phyloP scores from a whole-genome alignment of 2,113 vertebrate genomes.

The Naja naja region DNA sequence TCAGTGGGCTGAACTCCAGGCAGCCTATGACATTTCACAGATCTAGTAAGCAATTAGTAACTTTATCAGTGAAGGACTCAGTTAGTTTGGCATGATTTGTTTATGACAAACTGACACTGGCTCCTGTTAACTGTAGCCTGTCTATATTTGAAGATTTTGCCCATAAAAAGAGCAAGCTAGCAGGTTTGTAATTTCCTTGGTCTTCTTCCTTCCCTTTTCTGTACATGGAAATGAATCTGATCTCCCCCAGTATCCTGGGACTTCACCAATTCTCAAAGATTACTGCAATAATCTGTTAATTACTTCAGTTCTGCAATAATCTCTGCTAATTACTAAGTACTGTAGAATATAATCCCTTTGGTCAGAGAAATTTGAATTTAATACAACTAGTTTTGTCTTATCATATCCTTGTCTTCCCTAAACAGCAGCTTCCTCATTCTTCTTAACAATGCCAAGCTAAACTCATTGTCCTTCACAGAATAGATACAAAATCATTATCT shows the following conservation, averaged over 20 bases:
- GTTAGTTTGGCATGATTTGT: neutral
- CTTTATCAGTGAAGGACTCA: neutral
- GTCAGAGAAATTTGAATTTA: neutral
- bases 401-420: neutral
- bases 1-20: neutral
- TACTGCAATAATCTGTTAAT: too few relatives aligned
- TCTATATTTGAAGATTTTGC: neutral
- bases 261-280: too few relatives aligned
- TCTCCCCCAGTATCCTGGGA: too few relatives aligned
- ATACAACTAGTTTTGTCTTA: neutral
- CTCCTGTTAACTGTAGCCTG: neutral
- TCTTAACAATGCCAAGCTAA: neutral
- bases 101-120: neutral
- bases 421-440: neutral
- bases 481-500: neutral
- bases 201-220: too few relatives aligned
- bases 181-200: too few relatives aligned
- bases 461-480: neutral
- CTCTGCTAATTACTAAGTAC: neutral
- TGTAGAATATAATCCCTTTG: neutral
- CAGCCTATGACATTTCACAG: neutral
- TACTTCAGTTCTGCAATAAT: neutral
- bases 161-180: too few relatives aligned
- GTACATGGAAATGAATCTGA: too few relatives aligned
- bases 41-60: neutral